phyloP scores from a whole-genome alignment of 1,140 invertebrate genomes.

The Aporrectodea caliginosa region DNA sequence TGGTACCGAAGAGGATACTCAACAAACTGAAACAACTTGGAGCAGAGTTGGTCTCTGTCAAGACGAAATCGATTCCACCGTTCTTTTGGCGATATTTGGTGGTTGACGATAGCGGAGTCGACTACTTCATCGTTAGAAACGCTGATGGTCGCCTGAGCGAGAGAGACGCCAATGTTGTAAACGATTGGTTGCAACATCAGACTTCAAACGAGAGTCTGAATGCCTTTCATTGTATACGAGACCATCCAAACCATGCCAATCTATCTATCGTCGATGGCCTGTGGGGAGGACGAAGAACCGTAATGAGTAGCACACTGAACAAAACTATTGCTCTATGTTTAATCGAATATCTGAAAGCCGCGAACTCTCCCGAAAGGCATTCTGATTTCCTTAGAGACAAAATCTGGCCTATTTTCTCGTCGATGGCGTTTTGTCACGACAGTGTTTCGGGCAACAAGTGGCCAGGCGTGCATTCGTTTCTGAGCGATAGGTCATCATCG shows the following conservation, averaged over 20 bases:
- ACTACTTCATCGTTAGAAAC: conserved; percentile 45
- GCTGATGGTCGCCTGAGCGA: conserved; percentile 38
- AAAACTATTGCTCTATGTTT: not conserved
- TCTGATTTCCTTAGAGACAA: not conserved
- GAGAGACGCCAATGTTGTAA: conserved; percentile 44
- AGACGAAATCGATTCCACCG: conserved; percentile 4
- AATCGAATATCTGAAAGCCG: not conserved
- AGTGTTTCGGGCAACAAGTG: conserved; percentile 1
- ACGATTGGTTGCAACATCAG: conserved; percentile 39
- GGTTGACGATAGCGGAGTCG: conserved; percentile 43
- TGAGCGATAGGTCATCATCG: not conserved
- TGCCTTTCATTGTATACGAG: conserved; percentile 44
- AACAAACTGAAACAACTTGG: not conserved
- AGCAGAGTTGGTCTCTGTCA: not conserved
- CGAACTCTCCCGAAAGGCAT: not conserved
- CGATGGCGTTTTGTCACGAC: not conserved
- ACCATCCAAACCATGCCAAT: conserved; percentile 39
- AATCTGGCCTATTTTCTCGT: not conserved
- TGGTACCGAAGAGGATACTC: not conserved
- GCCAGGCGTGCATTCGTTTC: not conserved
- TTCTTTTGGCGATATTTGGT: conserved; percentile 43
- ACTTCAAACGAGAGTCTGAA: conserved; percentile 22
- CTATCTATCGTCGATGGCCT: conserved; percentile 3
- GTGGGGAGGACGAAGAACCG: not conserved
- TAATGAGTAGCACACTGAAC: not conserved